Percentiles rank a stretch among this genome's conserved stretches.
phyloP scores from a whole-genome alignment of 2,797 vertebrate species.

The Phoeniculus purpureus region DNA sequence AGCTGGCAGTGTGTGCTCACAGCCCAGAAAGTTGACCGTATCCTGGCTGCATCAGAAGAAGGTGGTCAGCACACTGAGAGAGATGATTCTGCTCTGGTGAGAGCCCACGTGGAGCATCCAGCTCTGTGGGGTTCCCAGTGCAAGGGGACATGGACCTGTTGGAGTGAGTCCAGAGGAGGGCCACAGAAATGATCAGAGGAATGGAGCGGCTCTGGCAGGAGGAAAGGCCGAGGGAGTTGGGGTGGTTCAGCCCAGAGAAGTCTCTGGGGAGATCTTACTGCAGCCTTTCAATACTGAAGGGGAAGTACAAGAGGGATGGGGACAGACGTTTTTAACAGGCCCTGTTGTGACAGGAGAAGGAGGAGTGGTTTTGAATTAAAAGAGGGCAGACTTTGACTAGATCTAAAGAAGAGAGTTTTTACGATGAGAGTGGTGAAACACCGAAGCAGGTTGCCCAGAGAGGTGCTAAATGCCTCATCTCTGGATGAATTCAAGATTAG shows the following conservation, averaged over 20 bases:
- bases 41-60: background rate
- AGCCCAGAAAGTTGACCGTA: background rate
- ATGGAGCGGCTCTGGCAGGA: background rate
- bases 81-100: background rate
- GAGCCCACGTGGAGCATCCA: background rate
- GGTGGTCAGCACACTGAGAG: background rate
- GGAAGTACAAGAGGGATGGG: background rate
- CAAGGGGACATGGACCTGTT: background rate
- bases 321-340: background rate
- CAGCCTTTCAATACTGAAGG: background rate
- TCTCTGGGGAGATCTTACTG: accelerated
- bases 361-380: background rate
- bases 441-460: background rate
- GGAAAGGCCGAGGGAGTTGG: background rate
- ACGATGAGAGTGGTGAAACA: background rate
- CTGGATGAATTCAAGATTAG: background rate
- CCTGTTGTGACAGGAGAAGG: background rate
- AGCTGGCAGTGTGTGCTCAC: accelerated
- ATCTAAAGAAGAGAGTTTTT: background rate
- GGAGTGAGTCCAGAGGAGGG: background rate
- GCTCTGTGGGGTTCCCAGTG: background rate
- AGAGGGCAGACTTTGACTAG: background rate
- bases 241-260: background rate
- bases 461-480: too few relatives aligned
- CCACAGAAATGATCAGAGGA: background rate